Percentiles rank a stretch among this genome's conserved stretches.
These are phyloP conservation scores for Sorex maritimensis DNA, from an alignment of 2,797 vertebrate species.

Conservation along the genomic window DNA sequence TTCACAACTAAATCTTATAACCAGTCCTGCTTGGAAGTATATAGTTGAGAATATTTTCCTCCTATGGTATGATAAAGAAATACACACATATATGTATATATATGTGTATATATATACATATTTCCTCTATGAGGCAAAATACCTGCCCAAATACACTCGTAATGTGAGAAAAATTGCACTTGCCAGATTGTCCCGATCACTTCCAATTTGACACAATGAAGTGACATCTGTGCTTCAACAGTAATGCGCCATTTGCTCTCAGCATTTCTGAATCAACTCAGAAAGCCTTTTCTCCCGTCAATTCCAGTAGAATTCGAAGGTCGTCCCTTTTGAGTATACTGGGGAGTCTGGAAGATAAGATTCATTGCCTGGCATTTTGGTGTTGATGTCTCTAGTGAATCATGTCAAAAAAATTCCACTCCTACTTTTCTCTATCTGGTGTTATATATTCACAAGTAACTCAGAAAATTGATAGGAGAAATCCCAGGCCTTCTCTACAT, in stretches of 20 bases:
- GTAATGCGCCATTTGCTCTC: slow-evolving; percentile 61
- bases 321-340: slow-evolving; percentile 14
- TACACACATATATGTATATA: too few species aligned
- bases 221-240: slow-evolving; percentile 67
- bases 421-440: not conserved
- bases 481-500: not conserved
- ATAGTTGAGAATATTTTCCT: slow-evolving; percentile 30
- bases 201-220: slow-evolving; percentile 70
- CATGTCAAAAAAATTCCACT: not conserved
- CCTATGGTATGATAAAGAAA: not conserved
- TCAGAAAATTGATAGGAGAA: not conserved
- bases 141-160: slow-evolving; percentile 57
- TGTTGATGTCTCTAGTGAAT: not conserved
- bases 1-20: not conserved
- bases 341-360: not conserved
- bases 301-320: slow-evolving; percentile 2
- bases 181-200: slow-evolving; percentile 60
- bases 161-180: slow-evolving; percentile 68
- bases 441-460: not conserved
- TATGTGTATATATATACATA: too few species aligned
- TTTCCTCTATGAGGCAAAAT: slow-evolving; percentile 2
- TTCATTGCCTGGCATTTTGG: slow-evolving; percentile 36
- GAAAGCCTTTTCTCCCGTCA: slow-evolving; percentile 15
- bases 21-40: not conserved
- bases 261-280: slow-evolving; percentile 19